Evolutionary conservation across 2,113 vertebrate genomes (phyloP).

Genomic region (Onychorhynchus coronatus): DNA sequence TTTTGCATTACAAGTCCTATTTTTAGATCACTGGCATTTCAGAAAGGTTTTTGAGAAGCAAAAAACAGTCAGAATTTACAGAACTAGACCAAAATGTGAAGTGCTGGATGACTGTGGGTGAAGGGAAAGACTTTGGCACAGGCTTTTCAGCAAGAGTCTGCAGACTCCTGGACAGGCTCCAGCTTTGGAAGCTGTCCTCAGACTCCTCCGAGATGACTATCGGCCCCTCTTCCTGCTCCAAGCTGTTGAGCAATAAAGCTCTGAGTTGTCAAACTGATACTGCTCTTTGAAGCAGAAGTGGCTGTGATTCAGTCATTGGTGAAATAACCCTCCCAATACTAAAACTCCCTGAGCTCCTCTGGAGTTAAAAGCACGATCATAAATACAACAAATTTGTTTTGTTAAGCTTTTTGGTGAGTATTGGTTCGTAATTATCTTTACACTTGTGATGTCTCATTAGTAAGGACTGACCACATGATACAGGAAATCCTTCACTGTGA

Average conservation of each 20-base stretch:
- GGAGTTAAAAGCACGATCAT: not conserved
- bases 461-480: not conserved
- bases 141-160: not conserved
- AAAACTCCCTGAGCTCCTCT: not conserved
- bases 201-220: not conserved
- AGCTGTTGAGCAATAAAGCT: conserved; percentile 47
- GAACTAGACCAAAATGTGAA: not conserved
- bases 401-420: not conserved
- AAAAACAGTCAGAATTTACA: not conserved
- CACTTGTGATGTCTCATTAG: not conserved
- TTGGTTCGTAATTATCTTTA: not conserved
- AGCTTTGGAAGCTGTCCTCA: conserved; percentile 25
- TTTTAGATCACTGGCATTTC: not conserved
- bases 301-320: not conserved
- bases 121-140: not conserved
- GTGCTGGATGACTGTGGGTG: not conserved
- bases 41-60: not conserved
- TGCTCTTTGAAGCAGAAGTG: conserved; percentile 31
- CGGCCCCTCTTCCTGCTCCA: conserved; percentile 1
- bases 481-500: not conserved
- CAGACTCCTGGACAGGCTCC: not conserved
- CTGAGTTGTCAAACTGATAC: conserved; percentile 41
- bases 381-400: not conserved
- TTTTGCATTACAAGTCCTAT: not conserved
- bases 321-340: not conserved